phyloP scores from a whole-genome alignment of 2,797 vertebrate species.

The Liasis olivaceus region DNA sequence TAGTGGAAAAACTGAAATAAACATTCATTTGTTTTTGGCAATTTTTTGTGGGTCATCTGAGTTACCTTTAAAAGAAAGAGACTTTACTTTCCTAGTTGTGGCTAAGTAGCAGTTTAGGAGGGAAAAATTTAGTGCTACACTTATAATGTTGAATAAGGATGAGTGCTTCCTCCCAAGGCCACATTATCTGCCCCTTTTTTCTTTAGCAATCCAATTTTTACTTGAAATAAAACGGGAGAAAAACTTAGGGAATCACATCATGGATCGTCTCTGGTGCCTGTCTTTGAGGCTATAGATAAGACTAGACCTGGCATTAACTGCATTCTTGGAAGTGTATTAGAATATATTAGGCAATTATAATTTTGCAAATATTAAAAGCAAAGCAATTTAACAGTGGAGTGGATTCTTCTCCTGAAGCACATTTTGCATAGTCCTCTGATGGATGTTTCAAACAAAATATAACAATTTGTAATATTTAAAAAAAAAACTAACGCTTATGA shows the following conservation, averaged over 20 bases:
- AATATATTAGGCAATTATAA: background rate
- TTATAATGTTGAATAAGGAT: background rate
- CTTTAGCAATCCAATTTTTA: background rate
- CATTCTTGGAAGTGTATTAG: background rate
- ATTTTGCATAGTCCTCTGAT: background rate
- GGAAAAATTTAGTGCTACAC: background rate
- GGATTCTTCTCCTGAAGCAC: background rate
- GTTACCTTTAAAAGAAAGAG: background rate
- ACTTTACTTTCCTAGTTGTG: background rate
- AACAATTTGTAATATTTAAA: background rate
- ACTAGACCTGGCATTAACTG: background rate
- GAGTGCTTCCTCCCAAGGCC: background rate
- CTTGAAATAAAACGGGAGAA: background rate
- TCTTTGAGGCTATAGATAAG: background rate
- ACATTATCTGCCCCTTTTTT: background rate
- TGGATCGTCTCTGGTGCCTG: background rate
- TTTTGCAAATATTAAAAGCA: constrained; percentile 1
- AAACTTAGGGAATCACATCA: background rate
- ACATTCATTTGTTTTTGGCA: background rate
- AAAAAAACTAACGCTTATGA: background rate
- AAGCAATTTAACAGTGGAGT: constrained; percentile 4
- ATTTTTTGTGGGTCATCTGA: background rate
- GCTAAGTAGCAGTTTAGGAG: background rate
- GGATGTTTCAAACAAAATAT: constrained; percentile 12
- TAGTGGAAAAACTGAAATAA: background rate